A percentile compares a stretch with the other conserved stretches of the same genome.
These are phyloP conservation scores for Tetranychus piercei DNA, from an alignment of 2,888 invertebrate species.

Conservation along the genomic window DNA sequence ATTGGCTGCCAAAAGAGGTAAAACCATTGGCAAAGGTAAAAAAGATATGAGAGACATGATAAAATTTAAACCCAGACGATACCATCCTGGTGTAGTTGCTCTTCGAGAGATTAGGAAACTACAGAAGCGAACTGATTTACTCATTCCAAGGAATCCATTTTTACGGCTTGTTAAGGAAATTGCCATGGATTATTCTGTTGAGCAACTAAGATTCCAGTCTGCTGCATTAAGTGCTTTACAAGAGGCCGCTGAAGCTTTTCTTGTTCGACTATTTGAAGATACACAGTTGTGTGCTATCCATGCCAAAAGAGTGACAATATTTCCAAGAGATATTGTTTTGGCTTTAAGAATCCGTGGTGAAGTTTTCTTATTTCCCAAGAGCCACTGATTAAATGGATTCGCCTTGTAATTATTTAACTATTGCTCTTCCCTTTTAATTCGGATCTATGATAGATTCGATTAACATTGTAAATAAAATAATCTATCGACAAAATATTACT, in stretches of 20 bases:
- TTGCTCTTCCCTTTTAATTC: too few species aligned
- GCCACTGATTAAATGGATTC: too few species aligned
- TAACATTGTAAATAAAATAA: too few species aligned
- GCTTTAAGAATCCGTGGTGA: slow-evolving; percentile 40
- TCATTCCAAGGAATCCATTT: slow-evolving; percentile 86
- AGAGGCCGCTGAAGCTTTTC: slow-evolving; percentile 40
- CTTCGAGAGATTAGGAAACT: slow-evolving; percentile 90
- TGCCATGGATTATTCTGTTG: slow-evolving; percentile 90
- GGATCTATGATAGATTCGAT: too few species aligned
- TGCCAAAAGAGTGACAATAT: slow-evolving; percentile 41
- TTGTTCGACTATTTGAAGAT: slow-evolving; percentile 52
- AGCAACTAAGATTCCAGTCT: slow-evolving; percentile 71
- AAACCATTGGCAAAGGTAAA: slow-evolving; percentile 71
- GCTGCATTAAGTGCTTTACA: slow-evolving; percentile 56
- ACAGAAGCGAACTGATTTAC: slow-evolving; percentile 83
- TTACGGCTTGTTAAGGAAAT: slow-evolving; percentile 90
- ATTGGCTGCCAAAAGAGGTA: slow-evolving; percentile 51
- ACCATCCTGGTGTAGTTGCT: slow-evolving; percentile 85
- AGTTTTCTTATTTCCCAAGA: slow-evolving; percentile 20
- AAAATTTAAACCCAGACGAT: slow-evolving; percentile 89
- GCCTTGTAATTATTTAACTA: too few species aligned
- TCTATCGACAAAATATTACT: too few species aligned
- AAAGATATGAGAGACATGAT: slow-evolving; percentile 59
- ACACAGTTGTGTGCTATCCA: slow-evolving; percentile 41
- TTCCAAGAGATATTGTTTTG: slow-evolving; percentile 45